Percentiles rank a stretch among this genome's conserved stretches.
phyloP scores from a whole-genome alignment of 1,140 invertebrate species.

The Dendroctonus ponderosae region DNA sequence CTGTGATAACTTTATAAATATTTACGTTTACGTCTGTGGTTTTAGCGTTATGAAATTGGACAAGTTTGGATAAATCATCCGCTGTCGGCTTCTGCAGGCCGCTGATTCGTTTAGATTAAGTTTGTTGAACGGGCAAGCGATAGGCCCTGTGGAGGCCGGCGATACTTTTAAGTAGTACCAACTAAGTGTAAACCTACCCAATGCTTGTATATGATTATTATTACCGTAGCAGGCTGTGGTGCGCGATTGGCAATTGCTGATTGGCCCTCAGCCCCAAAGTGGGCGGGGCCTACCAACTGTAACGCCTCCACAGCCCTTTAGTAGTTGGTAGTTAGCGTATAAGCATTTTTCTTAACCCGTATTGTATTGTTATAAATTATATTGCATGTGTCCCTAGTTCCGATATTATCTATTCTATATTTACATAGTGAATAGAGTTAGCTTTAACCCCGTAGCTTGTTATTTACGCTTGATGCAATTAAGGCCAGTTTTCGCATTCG shows the following conservation, averaged over 20 bases:
- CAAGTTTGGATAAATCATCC: slow-evolving; percentile 31
- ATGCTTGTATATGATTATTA: slow-evolving; percentile 21
- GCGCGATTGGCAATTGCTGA: no score
- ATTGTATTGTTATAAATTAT: slow-evolving; percentile 47
- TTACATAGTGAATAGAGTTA: slow-evolving; percentile 47
- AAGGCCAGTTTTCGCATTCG: no score
- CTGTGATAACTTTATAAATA: slow-evolving; percentile 33
- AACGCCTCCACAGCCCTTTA: slow-evolving; percentile 23
- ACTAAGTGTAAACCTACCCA: slow-evolving; percentile 17
- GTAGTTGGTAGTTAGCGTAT: slow-evolving; percentile 49
- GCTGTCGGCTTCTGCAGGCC: neutral
- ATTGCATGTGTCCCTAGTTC: slow-evolving; percentile 49
- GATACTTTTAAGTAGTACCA: neutral
- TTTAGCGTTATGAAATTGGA: slow-evolving; percentile 28
- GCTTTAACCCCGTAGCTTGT: slow-evolving; percentile 39
- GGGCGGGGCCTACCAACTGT: no score
- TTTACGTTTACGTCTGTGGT: slow-evolving; percentile 28
- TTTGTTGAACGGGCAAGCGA: neutral
- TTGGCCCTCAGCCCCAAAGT: no score
- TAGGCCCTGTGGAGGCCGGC: neutral
- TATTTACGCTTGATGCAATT: slow-evolving; percentile 24
- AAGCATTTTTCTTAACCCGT: slow-evolving; percentile 48
- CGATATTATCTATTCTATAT: slow-evolving; percentile 45
- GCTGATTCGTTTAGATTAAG: neutral
- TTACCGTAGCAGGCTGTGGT: slow-evolving; percentile 1